phyloP scores from a whole-genome alignment of 2,113 vertebrate genomes.

The Cettia cetti region DNA sequence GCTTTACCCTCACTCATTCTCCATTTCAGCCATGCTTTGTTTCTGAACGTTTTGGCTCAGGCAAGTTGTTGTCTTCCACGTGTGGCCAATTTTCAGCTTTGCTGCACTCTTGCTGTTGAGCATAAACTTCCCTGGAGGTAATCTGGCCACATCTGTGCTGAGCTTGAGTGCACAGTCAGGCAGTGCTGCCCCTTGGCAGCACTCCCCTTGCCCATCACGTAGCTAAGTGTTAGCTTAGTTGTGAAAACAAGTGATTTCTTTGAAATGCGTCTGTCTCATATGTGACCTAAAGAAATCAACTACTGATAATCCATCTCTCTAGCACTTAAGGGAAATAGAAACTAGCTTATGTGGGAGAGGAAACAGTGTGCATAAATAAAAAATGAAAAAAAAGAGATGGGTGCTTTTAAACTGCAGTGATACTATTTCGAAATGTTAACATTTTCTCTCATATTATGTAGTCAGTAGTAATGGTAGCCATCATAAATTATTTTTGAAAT shows the following conservation, averaged over 20 bases:
- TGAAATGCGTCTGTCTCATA: background rate
- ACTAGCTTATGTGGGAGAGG: slow-evolving; percentile 17
- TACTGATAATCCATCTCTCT: slow-evolving; percentile 7
- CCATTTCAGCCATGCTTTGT: background rate
- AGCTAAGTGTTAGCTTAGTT: background rate
- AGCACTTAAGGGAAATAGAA: slow-evolving; percentile 48
- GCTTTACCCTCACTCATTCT: background rate
- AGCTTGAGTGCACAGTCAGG: background rate
- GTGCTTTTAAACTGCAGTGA: background rate
- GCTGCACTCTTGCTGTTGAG: background rate
- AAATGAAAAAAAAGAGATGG: fast-evolving
- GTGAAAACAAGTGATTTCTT: slow-evolving; percentile 43
- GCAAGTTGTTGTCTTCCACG: background rate
- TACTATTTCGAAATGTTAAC: background rate
- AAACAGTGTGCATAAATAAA: background rate
- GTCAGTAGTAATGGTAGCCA: background rate
- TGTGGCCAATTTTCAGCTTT: background rate
- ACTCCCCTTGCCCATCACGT: fast-evolving
- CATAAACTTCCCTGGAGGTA: background rate
- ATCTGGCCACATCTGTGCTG: background rate
- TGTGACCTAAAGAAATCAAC: background rate
- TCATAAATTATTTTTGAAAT: background rate
- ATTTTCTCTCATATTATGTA: background rate
- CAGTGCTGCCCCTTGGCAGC: background rate
- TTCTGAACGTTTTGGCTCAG: background rate